Percentiles rank a stretch among this genome's conserved stretches.
phyloP scores from a whole-genome alignment of 1,140 invertebrate species.

The Solenopsis invicta region DNA sequence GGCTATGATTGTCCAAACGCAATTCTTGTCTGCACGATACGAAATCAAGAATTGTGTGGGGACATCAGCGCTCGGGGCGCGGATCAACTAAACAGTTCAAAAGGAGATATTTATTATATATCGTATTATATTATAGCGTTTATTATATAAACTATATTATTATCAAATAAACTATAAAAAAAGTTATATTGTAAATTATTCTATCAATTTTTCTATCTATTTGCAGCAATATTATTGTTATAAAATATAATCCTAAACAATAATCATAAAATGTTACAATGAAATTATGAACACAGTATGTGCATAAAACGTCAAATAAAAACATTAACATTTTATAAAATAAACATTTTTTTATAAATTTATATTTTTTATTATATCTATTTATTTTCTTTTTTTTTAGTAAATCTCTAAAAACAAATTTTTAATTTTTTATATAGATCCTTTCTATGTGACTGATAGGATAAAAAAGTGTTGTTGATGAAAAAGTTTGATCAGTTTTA shows the following conservation, averaged over 20 bases:
- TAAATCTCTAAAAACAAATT: background rate
- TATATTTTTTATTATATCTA: background rate
- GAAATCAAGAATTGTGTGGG: slow-evolving; percentile 87
- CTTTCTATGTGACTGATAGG: background rate
- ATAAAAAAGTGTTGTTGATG: background rate
- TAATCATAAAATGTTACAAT: background rate
- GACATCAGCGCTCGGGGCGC: slow-evolving; percentile 87
- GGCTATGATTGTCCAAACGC: slow-evolving; percentile 88
- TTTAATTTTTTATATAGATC: background rate
- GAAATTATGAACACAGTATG: background rate
- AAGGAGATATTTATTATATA: background rate
- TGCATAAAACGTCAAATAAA: background rate
- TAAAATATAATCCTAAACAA: background rate
- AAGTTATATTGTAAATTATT: background rate
- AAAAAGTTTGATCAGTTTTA: background rate
- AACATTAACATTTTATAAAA: slow-evolving; percentile 7
- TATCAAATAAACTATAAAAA: slow-evolving; percentile 4
- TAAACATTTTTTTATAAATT: background rate
- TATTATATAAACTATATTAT: slow-evolving; percentile 15
- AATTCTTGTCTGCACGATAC: slow-evolving; percentile 86
- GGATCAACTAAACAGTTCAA: slow-evolving; percentile 75
- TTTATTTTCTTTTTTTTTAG: background rate
- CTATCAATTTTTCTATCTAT: background rate
- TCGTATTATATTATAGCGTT: background rate
- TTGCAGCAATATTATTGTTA: background rate